phyloP scores from a whole-genome alignment of 2,888 invertebrate species.

The Zaprionus lineosus region DNA sequence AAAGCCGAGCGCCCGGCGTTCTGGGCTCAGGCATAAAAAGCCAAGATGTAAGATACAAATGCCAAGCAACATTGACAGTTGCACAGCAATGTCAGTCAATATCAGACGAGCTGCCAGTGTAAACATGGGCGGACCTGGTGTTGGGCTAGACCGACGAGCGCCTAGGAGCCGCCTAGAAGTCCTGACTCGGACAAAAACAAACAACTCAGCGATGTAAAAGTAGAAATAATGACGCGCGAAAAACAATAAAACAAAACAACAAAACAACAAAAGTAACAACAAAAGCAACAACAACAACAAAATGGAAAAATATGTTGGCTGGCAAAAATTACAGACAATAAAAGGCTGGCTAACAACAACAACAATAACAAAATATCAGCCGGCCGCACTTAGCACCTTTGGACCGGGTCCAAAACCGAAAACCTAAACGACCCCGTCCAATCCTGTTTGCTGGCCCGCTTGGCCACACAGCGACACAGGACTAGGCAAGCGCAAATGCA shows the following conservation, averaged over 20 bases:
- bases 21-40: not conserved
- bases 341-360: conserved; percentile 37
- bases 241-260: conserved; percentile 68
- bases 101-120: conserved; percentile 52
- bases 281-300: no score
- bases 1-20: conserved; percentile 5
- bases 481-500: conserved; percentile 43
- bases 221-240: conserved; percentile 73
- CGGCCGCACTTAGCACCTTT: conserved; percentile 73
- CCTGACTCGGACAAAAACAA: conserved; percentile 48
- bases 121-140: conserved; percentile 23
- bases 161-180: conserved; percentile 26
- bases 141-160: not conserved
- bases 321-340: conserved; percentile 69
- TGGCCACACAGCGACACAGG: conserved; percentile 42
- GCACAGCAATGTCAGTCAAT: conserved; percentile 74
- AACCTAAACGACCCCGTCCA: conserved; percentile 26
- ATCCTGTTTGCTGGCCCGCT: conserved; percentile 47
- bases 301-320: conserved; percentile 52
- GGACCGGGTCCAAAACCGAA: conserved; percentile 7
- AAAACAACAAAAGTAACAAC: conserved; percentile 18
- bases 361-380: conserved; percentile 34
- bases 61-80: conserved; percentile 53
- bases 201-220: conserved; percentile 56
- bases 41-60: conserved; percentile 24